phyloP scores from a whole-genome alignment of 1,140 invertebrate genomes.

The Temnothorax curvispinosus region DNA sequence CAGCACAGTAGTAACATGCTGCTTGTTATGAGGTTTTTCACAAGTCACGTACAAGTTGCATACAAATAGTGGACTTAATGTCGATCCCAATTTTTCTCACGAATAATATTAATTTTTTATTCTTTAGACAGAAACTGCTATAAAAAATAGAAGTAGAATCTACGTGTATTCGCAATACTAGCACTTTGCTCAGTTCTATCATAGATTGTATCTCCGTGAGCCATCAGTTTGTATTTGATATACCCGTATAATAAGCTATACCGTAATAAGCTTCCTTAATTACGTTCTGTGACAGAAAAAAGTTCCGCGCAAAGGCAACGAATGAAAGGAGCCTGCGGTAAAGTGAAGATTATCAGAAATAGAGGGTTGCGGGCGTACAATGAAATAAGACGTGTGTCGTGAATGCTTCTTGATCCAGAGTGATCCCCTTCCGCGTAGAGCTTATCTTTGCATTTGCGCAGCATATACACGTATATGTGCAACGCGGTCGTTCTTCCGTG shows the following conservation, averaged over 20 bases:
- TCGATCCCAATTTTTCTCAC: constrained; percentile 2
- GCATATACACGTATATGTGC: constrained; percentile 44
- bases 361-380: constrained; percentile 46
- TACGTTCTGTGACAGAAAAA: background rate
- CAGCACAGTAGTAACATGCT: constrained; percentile 29
- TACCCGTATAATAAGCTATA: background rate
- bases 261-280: background rate
- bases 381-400: constrained; percentile 76
- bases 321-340: background rate
- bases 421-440: constrained; percentile 65
- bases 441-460: constrained; percentile 74
- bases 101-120: constrained; percentile 44
- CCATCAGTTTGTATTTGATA: background rate
- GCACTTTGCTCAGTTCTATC: background rate
- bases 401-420: constrained; percentile 74
- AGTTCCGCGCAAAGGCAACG: background rate
- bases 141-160: background rate
- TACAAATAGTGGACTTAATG: constrained; percentile 40
- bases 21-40: constrained; percentile 32
- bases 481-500: constrained; percentile 6
- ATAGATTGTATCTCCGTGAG: background rate
- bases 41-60: constrained; percentile 25
- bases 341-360: constrained; percentile 50
- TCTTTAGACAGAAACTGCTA: background rate
- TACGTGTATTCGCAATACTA: background rate